A percentile compares a stretch with the other conserved stretches of the same genome.
Conservation (phyloP, 2,888 invertebrate species). For the Abrostola triplasia region DNA sequence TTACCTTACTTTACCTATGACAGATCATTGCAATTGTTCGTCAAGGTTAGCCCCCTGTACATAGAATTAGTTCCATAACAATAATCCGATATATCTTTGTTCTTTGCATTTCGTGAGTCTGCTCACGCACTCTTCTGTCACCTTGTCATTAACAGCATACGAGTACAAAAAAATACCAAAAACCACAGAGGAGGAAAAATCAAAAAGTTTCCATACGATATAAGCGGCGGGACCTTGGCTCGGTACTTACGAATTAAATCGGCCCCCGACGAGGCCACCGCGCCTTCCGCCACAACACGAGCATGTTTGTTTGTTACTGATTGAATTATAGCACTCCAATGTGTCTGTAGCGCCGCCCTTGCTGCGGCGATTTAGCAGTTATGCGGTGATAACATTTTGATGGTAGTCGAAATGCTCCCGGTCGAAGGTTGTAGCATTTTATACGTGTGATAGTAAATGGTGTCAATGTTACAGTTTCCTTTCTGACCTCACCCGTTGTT, state of each 20-base stretch:
- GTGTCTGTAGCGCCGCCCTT: slow-evolving; percentile 28
- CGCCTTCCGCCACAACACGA: slow-evolving; percentile 66
- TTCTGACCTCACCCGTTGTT: slow-evolving; percentile 40
- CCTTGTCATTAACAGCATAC: slow-evolving; percentile 44
- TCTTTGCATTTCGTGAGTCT: slow-evolving; percentile 28
- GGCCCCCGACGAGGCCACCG: slow-evolving; percentile 72
- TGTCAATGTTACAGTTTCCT: slow-evolving; percentile 49
- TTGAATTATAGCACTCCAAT: slow-evolving; percentile 53
- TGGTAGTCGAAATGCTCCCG: slow-evolving; percentile 6
- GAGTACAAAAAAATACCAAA: slow-evolving; percentile 34
- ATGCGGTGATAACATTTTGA: slow-evolving; percentile 19
- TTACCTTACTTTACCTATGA: slow-evolving; percentile 16
- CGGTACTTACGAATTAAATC: slow-evolving; percentile 76
- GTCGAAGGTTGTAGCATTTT: slow-evolving; percentile 22
- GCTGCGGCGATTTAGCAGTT: slow-evolving; percentile 27
- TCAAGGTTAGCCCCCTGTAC: slow-evolving; percentile 26
- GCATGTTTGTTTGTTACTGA: slow-evolving; percentile 52
- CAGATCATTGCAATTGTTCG: slow-evolving; percentile 14
- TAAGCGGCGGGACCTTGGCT: slow-evolving; percentile 72
- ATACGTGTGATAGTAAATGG: slow-evolving; percentile 37
- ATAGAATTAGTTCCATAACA: slow-evolving; percentile 19
- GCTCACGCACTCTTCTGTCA: slow-evolving; percentile 42
- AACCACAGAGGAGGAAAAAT: slow-evolving; percentile 62
- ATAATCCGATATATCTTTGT: slow-evolving; percentile 16
- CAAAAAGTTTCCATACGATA: slow-evolving; percentile 68